phyloP scores from a whole-genome alignment of 1,140 invertebrate species.

The Eupristina koningsbergeri region DNA sequence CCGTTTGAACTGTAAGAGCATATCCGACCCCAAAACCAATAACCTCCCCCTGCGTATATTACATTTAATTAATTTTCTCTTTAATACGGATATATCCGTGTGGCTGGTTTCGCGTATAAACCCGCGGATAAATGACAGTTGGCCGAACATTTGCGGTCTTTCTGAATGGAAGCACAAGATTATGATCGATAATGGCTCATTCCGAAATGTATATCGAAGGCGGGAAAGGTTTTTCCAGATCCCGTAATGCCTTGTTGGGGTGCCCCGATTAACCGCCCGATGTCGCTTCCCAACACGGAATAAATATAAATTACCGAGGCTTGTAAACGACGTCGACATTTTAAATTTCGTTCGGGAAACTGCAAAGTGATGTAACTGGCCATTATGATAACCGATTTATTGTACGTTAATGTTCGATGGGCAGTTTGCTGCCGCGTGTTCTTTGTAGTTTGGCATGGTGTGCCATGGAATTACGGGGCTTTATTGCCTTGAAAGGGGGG shows the following conservation, averaged over 20 bases:
- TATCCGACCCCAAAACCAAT: neutral
- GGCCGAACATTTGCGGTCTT: constrained; percentile 45
- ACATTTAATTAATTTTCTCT: constrained; percentile 9
- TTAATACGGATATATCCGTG: neutral
- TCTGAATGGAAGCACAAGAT: constrained; percentile 23
- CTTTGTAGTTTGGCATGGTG: constrained; percentile 8
- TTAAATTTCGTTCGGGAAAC: constrained; percentile 38
- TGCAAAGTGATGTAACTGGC: neutral
- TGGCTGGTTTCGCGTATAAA: neutral
- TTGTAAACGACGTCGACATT: neutral
- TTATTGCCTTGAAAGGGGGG: neutral
- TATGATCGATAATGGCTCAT: no score
- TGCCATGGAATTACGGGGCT: constrained; percentile 27
- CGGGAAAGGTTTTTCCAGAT: neutral
- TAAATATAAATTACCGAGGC: constrained; percentile 22
- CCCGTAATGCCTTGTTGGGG: neutral
- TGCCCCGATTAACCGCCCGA: constrained; percentile 1
- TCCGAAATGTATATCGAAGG: no score
- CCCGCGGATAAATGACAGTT: constrained; percentile 25
- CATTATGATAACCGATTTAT: constrained; percentile 44
- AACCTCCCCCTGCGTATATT: neutral
- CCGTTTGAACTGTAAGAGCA: neutral
- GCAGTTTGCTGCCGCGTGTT: constrained; percentile 3
- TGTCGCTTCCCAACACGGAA: constrained; percentile 11
- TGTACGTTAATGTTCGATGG: constrained; percentile 31